phyloP scores from a whole-genome alignment of 1,140 invertebrate species.

The Ericerus pela region DNA sequence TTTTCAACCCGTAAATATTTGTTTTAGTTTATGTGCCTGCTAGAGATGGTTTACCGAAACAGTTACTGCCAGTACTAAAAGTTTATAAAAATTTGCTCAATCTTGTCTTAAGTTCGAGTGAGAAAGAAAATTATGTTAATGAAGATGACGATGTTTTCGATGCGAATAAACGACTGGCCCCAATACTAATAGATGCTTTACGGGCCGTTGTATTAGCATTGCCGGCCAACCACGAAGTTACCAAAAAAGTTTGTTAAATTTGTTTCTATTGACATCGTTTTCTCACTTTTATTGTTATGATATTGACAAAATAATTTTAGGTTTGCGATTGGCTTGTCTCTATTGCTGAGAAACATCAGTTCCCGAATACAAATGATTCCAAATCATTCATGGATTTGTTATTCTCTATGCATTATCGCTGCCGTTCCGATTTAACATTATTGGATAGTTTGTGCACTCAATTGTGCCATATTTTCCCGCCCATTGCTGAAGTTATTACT shows the following conservation, averaged over 20 bases:
- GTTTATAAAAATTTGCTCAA: constrained; percentile 10
- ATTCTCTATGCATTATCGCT: constrained; percentile 14
- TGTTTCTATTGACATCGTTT: not conserved
- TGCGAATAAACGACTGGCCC: not conserved
- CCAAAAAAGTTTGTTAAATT: not conserved
- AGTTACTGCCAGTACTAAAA: constrained; percentile 1
- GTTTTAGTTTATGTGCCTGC: not conserved
- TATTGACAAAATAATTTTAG: constrained; percentile 12
- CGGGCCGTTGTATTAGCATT: not conserved
- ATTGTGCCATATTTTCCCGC: constrained; percentile 20
- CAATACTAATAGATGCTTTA: not conserved
- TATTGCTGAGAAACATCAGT: constrained; percentile 17
- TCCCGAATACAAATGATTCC: constrained; percentile 7
- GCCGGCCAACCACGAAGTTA: not conserved
- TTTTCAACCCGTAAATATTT: not conserved
- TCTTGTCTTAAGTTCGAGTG: not conserved
- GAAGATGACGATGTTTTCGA: not conserved
- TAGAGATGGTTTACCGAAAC: constrained; percentile 2
- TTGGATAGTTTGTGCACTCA: constrained; percentile 20
- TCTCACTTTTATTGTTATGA: not conserved
- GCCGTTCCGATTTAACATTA: constrained; percentile 18
- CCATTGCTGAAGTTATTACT: constrained; percentile 21
- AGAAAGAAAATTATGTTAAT: not conserved
- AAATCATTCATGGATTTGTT: constrained; percentile 19
- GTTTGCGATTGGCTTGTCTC: constrained; percentile 18